A percentile compares a stretch with the other conserved stretches of the same genome.
These are phyloP conservation scores for Cantharis nigra DNA, from an alignment of 2,888 invertebrate genomes.

Conservation along the genomic window DNA sequence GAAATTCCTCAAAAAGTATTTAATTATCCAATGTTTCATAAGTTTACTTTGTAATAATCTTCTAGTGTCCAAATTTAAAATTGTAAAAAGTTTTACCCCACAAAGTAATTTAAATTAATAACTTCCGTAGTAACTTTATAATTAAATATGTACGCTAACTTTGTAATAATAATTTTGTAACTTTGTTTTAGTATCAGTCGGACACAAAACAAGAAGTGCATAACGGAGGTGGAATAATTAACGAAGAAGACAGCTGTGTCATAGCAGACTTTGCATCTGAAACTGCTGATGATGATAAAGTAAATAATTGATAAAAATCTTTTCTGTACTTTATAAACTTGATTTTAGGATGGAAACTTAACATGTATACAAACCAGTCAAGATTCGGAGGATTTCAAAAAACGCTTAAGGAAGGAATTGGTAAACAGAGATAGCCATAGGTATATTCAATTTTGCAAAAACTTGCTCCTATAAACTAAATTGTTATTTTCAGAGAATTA, in stretches of 20 bases:
- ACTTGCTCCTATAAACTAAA: neutral
- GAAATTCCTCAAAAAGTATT: neutral
- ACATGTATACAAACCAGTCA: conserved; percentile 61
- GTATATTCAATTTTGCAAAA: conserved; percentile 57
- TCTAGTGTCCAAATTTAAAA: neutral
- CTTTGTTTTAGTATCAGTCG: conserved; percentile 47
- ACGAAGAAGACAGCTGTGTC: conserved; percentile 56
- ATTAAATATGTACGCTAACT: neutral
- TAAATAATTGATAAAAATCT: conserved; percentile 28
- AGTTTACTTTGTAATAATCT: neutral
- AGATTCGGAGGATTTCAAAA: conserved; percentile 81
- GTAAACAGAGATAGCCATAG: conserved; percentile 83
- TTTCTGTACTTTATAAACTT: neutral
- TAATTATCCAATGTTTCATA: neutral
- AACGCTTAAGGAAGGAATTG: conserved; percentile 79
- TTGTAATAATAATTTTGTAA: neutral
- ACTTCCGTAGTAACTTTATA: neutral
- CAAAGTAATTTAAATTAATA: conserved; percentile 1
- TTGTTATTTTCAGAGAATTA: conserved; percentile 59
- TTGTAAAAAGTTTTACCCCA: neutral
- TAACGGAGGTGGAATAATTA: conserved; percentile 55
- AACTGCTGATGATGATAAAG: conserved; percentile 53
- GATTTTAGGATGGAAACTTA: conserved; percentile 34
- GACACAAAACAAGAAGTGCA: conserved; percentile 51
- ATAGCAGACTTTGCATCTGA: conserved; percentile 56